Percentiles rank a stretch among this genome's conserved stretches.
Evolutionary conservation across 2,888 invertebrate species (phyloP).

Genomic region (Pedicia rivosa): DNA sequence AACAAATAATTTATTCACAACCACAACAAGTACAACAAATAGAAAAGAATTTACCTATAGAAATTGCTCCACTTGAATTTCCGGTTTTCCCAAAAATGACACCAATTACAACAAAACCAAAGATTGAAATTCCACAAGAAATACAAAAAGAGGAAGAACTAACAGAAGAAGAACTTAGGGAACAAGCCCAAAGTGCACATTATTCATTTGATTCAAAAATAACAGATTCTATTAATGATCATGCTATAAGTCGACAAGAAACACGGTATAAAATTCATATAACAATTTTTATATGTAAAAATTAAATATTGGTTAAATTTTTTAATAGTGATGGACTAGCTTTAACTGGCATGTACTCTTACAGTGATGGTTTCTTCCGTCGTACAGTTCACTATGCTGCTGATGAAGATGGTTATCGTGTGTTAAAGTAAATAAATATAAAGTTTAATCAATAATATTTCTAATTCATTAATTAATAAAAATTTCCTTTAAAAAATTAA

Average conservation of each 20-base stretch:
- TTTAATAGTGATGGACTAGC: slow-evolving; percentile 8
- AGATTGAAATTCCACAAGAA: background rate
- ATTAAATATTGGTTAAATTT: background rate
- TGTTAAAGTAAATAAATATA: slow-evolving; percentile 33
- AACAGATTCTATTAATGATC: slow-evolving; percentile 33
- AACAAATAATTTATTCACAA: too few relatives aligned
- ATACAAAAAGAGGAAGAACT: slow-evolving; percentile 9
- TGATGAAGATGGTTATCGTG: slow-evolving; percentile 43
- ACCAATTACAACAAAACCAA: too few relatives aligned
- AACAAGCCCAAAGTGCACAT: slow-evolving; percentile 31
- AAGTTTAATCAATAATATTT: background rate
- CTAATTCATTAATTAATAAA: background rate
- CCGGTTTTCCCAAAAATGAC: too few relatives aligned
- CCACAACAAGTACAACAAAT: too few relatives aligned
- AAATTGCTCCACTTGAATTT: too few relatives aligned
- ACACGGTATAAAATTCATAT: slow-evolving; percentile 14
- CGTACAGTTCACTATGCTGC: slow-evolving; percentile 40
- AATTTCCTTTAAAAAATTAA: slow-evolving; percentile 3
- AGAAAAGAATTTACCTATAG: too few relatives aligned
- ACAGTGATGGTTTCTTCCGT: slow-evolving; percentile 40
- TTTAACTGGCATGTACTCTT: slow-evolving; percentile 37
- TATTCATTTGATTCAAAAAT: slow-evolving; percentile 32
- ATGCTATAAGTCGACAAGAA: slow-evolving; percentile 27
- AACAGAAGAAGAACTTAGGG: slow-evolving; percentile 15
- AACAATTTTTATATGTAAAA: background rate